Evolutionary conservation across 2,113 vertebrate species (phyloP).

Genomic region (Neolamprologus variostigma): DNA sequence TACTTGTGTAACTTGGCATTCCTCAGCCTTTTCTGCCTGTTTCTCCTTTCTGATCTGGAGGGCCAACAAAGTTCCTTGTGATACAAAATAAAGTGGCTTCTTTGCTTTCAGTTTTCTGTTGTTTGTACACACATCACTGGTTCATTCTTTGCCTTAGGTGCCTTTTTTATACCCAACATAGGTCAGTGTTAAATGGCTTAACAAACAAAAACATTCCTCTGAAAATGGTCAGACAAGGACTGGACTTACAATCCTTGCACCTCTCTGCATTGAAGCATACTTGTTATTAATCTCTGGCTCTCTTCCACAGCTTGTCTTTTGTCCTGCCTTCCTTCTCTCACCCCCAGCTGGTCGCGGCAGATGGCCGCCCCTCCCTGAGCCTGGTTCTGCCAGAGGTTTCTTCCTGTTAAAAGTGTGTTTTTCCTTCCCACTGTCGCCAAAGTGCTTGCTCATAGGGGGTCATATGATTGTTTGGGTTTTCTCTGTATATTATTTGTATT

Average conservation of each 20-base stretch:
- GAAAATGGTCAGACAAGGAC: neutral
- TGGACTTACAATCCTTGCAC: neutral
- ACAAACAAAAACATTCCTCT: neutral
- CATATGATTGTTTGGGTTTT: neutral
- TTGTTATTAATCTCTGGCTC: neutral
- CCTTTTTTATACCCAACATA: neutral
- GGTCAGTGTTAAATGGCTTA: neutral
- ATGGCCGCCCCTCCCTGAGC: neutral
- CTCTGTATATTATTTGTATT: neutral
- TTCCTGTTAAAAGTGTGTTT: neutral
- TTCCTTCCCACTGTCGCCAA: neutral
- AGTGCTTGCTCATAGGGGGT: neutral
- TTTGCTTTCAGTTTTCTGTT: neutral
- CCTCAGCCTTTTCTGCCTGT: neutral
- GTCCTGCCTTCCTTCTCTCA: accelerated
- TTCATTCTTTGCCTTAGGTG: neutral
- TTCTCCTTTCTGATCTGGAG: neutral
- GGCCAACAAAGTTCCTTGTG: neutral
- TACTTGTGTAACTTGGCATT: neutral
- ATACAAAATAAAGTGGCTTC: neutral
- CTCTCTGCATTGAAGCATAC: no score
- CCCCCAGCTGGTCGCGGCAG: accelerated
- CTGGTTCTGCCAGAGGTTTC: neutral
- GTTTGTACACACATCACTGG: neutral
- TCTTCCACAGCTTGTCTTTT: neutral